Conservation (phyloP, 2,888 invertebrate genomes). For the Philaethria dido region DNA sequence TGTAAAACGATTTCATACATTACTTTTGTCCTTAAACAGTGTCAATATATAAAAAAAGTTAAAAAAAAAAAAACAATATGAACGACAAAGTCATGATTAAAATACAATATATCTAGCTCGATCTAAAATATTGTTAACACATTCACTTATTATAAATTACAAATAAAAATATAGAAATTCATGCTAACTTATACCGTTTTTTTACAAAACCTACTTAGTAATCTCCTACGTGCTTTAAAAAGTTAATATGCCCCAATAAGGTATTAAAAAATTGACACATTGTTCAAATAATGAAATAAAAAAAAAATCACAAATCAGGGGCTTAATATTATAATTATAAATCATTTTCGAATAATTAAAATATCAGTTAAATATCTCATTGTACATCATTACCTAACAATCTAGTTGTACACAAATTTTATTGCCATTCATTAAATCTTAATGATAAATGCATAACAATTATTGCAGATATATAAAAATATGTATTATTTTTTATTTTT, state of each 20-base stretch:
- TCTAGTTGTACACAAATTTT: conserved; percentile 36
- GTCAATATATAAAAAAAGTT: conserved; percentile 21
- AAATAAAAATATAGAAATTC: conserved; percentile 66
- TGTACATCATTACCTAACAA: conserved; percentile 36
- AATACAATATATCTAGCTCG: conserved; percentile 63
- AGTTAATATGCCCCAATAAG: conserved; percentile 48
- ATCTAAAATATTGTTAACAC: conserved; percentile 58
- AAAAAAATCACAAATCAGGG: conserved; percentile 28
- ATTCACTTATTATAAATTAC: conserved; percentile 53
- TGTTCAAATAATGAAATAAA: conserved; percentile 18
- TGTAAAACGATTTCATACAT: conserved; percentile 23
- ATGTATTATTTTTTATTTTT: conserved; percentile 3
- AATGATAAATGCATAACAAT: conserved; percentile 4
- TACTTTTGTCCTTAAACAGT: conserved; percentile 17
- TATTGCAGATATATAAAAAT: conserved; percentile 6
- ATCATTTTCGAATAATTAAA: conserved; percentile 36
- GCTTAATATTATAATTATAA: conserved; percentile 56
- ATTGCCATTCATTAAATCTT: conserved; percentile 29
- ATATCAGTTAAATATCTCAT: conserved; percentile 46
- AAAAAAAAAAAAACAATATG: conserved; percentile 23
- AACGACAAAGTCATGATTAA: conserved; percentile 39
- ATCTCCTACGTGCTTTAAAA: conserved; percentile 54
- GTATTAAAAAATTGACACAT: conserved; percentile 33
- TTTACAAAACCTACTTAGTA: conserved; percentile 56
- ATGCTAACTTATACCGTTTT: conserved; percentile 66